Evolutionary conservation across 2,888 invertebrate genomes (phyloP), one percentile per base, ranked within the genome.

Genomic region (Stegana nigrithorax): DNA sequence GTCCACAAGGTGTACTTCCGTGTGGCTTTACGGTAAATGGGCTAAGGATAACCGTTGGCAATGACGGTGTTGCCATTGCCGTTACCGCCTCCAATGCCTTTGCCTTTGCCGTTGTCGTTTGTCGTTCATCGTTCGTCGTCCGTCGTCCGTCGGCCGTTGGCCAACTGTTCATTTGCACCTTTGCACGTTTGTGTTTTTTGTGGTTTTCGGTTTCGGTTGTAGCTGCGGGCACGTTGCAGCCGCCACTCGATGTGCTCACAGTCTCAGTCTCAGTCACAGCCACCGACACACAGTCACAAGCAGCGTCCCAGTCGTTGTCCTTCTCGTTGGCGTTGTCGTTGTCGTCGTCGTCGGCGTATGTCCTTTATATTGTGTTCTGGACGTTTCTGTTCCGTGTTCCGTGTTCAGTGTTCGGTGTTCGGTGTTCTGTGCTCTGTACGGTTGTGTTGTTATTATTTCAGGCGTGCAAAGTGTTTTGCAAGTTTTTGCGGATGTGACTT

Each of bases 161-260:
- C n/a, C n/a, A n/a, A 60, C 55, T 66, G 66, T 80, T 77, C 81
- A 78, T 81, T 79, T 79, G 80, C 78, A 81, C 80, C 81, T 81
- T 81, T 67, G 71, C 70, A 76, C 68, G 67, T 67, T 65, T 66
- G n/a, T 56, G 17, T 42, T 14, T 42, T 56, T 26, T 23, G 23
- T 44, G 50, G 59, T 60, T 39, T 51, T 60, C 26, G 47, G 47
- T 59, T 47, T 36, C 50, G 47, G 45, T 32, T 42, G 47, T 32
- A 21, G 36, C 53, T 36, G 53, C 50, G 50, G 50, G 50, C 50
- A 17, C 26, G 12, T 50, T 26, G 26, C 50, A 26, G 53, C 32
- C 25, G 19, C 29, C 65, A 68, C 23, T 26, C 29, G 1, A 21
- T 42, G 14, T n/a, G n/a, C n/a, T n/a, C n/a, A n/a, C n/a, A n/a